phyloP scores from a whole-genome alignment of 37 sponge, comb jelly and placozoan genomes.

The Chondrilla cf. caribensis region DNA sequence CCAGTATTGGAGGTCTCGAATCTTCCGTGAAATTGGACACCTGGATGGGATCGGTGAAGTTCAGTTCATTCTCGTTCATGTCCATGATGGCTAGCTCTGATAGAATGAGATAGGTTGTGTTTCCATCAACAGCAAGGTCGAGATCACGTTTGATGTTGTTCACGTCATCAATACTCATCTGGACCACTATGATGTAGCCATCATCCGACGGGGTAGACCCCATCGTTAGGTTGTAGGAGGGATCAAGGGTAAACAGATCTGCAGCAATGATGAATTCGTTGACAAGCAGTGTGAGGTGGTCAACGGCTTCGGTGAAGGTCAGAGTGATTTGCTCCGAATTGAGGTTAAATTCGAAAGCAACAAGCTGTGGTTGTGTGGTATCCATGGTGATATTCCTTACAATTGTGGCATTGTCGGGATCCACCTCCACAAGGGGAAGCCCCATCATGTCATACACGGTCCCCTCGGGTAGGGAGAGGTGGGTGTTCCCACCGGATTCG shows the following conservation, averaged over 20 bases:
- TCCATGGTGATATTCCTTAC: constrained; percentile 62
- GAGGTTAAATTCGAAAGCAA: constrained; percentile 71
- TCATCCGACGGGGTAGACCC: constrained; percentile 57
- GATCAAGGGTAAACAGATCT: constrained; percentile 8
- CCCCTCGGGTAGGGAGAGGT: constrained; percentile 43
- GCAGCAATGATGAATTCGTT: constrained; percentile 53
- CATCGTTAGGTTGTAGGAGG: constrained; percentile 61
- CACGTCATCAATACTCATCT: constrained; percentile 65
- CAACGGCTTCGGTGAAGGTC: constrained; percentile 82
- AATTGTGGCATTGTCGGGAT: constrained; percentile 2
- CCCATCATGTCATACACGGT: constrained; percentile 73
- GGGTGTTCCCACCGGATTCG: constrained; percentile 43
- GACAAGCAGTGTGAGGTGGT: constrained; percentile 54
- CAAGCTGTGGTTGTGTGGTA: constrained; percentile 67
- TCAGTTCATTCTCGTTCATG: constrained; percentile 80
- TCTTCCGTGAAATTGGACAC: constrained; percentile 54
- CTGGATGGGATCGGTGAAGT: constrained; percentile 49
- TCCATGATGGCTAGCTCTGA: constrained; percentile 58
- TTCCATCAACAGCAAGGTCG: constrained; percentile 49
- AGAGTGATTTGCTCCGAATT: constrained; percentile 68
- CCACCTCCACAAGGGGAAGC: constrained; percentile 38
- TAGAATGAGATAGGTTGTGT: constrained; percentile 49
- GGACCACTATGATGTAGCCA: constrained; percentile 71
- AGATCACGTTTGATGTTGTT: constrained; percentile 79
- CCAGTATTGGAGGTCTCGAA: constrained; percentile 54